phyloP scores from a whole-genome alignment of 2,797 vertebrate species.

The Tachyglossus aculeatus region DNA sequence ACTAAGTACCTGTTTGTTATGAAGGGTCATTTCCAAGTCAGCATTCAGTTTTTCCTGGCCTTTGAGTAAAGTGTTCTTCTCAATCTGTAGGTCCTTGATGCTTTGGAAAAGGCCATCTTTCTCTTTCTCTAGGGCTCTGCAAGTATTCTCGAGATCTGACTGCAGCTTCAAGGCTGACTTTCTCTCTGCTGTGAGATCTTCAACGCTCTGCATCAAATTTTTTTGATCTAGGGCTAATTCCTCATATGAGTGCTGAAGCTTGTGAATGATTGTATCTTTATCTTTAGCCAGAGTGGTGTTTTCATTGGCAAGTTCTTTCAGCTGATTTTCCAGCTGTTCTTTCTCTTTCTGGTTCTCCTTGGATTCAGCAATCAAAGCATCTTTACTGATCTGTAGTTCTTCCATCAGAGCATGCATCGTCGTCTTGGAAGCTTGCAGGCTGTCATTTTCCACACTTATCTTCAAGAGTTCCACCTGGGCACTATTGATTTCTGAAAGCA shows the following conservation, averaged over 20 bases:
- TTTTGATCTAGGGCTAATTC: slow-evolving; percentile 64
- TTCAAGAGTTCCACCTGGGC: slow-evolving; percentile 73
- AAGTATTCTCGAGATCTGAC: slow-evolving; percentile 43
- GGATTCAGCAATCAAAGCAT: slow-evolving; percentile 59
- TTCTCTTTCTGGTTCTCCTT: slow-evolving; percentile 71
- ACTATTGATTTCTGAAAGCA: slow-evolving; percentile 72
- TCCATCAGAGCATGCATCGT: slow-evolving; percentile 67
- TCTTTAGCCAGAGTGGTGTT: slow-evolving; percentile 71
- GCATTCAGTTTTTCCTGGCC: slow-evolving; percentile 47
- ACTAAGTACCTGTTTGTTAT: slow-evolving; percentile 71
- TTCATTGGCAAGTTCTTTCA: slow-evolving; percentile 76
- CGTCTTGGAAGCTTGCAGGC: slow-evolving; percentile 62
- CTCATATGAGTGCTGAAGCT: slow-evolving; percentile 68
- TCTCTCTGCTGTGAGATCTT: slow-evolving; percentile 65
- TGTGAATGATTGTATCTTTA: slow-evolving; percentile 71
- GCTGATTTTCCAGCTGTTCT: slow-evolving; percentile 59
- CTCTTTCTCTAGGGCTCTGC: slow-evolving; percentile 54
- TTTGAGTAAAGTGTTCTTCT: slow-evolving; percentile 63
- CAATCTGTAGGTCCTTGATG: slow-evolving; percentile 44
- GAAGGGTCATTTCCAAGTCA: slow-evolving; percentile 33
- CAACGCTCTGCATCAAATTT: slow-evolving; percentile 58
- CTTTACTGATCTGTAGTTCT: slow-evolving; percentile 73
- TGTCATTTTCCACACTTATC: slow-evolving; percentile 71
- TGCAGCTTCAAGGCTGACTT: slow-evolving; percentile 44
- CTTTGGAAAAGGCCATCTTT: slow-evolving; percentile 42